phyloP scores from a whole-genome alignment of 2,113 vertebrate species.

The Pterocles gutturalis region DNA sequence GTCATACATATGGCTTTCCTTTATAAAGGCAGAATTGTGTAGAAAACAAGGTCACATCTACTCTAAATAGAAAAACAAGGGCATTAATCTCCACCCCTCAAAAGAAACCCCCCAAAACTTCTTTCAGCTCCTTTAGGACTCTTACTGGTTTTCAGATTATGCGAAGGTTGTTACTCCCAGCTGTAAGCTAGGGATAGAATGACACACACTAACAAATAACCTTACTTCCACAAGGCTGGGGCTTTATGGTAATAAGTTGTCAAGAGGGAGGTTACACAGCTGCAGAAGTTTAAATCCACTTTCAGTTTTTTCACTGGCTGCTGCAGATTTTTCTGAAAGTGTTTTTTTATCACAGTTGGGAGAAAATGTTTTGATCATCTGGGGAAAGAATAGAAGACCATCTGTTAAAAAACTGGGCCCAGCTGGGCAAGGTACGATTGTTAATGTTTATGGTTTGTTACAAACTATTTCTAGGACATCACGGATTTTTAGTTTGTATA shows the following conservation, averaged over 20 bases:
- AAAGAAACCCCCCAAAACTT: not conserved
- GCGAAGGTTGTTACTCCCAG: not conserved
- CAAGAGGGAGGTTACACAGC: not conserved
- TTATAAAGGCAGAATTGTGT: not conserved
- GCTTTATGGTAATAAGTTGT: not conserved
- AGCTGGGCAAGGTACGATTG: not conserved
- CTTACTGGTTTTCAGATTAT: not conserved
- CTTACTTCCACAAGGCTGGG: not conserved
- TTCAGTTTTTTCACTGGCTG: not conserved
- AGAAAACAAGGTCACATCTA: not conserved
- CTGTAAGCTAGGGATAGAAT: not conserved
- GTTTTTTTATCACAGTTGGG: not conserved
- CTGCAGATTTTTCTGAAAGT: not conserved
- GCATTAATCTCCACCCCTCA: not conserved
- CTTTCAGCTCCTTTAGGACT: not conserved
- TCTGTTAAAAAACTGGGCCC: not conserved
- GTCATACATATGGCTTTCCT: not conserved
- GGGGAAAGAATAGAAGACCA: not conserved
- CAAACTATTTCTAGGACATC: not conserved
- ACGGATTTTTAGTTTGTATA: not conserved
- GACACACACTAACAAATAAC: not conserved
- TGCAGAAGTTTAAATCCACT: not conserved
- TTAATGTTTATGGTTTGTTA: not conserved
- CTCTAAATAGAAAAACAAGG: not conserved
- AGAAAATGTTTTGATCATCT: not conserved